A percentile compares a stretch with the other conserved stretches of the same genome.
Evolutionary conservation across 2,888 invertebrate species (phyloP).

Genomic region (Drosophila anceps): DNA sequence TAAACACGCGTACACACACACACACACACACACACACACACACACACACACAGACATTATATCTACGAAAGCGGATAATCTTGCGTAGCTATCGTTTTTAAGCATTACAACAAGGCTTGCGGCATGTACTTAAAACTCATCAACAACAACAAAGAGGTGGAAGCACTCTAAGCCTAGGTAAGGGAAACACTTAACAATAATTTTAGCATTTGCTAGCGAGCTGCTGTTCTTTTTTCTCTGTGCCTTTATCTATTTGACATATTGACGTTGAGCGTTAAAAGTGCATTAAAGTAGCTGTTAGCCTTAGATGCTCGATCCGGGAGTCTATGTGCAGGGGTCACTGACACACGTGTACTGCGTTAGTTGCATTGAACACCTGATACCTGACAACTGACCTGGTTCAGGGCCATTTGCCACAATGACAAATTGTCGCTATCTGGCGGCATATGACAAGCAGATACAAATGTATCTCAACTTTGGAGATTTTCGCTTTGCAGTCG

Average conservation of each 20-base stretch:
- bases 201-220: constrained; percentile 47
- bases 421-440: constrained; percentile 69
- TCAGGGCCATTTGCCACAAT: constrained; percentile 67
- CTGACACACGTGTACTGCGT: constrained; percentile 13
- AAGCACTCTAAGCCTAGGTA: constrained; percentile 9
- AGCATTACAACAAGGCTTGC: constrained; percentile 36
- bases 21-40: constrained; percentile 1
- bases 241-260: constrained; percentile 82
- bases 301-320: constrained; percentile 48
- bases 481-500: constrained; percentile 1
- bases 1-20: too few species aligned
- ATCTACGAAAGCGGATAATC: constrained; percentile 52
- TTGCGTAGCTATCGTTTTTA: constrained; percentile 36
- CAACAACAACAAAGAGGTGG: constrained; percentile 9
- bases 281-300: constrained; percentile 80
- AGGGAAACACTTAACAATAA: constrained; percentile 69
- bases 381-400: constrained; percentile 69
- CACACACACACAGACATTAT: constrained; percentile 9
- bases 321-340: not conserved
- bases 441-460: constrained; percentile 13
- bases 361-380: constrained; percentile 58
- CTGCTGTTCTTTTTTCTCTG: constrained; percentile 12
- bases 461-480: constrained; percentile 29
- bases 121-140: constrained; percentile 17
- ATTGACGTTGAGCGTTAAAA: constrained; percentile 82